Conservation (phyloP, 2,797 vertebrate species). For the Capromys pilorides region DNA sequence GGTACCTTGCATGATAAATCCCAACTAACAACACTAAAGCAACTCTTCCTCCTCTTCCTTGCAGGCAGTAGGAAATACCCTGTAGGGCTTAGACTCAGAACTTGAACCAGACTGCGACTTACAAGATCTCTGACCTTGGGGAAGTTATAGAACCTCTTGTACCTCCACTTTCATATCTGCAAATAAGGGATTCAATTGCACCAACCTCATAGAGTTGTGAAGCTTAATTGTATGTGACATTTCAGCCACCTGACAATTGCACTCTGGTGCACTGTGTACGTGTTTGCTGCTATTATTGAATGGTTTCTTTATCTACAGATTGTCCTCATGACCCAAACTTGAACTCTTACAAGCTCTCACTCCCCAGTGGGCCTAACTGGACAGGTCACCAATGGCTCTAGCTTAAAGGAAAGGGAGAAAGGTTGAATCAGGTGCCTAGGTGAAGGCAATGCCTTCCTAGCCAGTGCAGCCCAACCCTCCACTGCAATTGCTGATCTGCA, state of each 20-base stretch:
- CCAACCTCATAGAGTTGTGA: not conserved
- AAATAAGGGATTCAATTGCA: not conserved
- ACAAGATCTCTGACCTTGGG: slow-evolving; percentile 8
- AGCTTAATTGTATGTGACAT: not conserved
- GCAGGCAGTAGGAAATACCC: not conserved
- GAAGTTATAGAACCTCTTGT: not conserved
- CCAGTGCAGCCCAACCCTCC: not conserved
- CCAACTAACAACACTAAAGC: not conserved
- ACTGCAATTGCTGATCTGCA: not conserved
- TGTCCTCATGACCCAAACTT: slow-evolving; percentile 76
- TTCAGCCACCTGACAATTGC: not conserved
- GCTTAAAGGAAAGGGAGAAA: slow-evolving; percentile 65
- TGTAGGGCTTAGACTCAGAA: not conserved
- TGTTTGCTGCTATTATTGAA: too few relatives aligned
- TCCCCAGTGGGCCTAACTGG: slow-evolving; percentile 78
- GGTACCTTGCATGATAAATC: not conserved
- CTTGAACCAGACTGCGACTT: not conserved
- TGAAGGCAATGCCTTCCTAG: not conserved
- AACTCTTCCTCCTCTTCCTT: not conserved
- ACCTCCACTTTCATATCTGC: slow-evolving; percentile 53
- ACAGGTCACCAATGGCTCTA: slow-evolving; percentile 75
- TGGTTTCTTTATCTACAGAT: slow-evolving; percentile 57
- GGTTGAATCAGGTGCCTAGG: not conserved
- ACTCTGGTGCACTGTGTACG: not conserved
- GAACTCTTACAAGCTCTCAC: slow-evolving; percentile 74